Conservation (phyloP, 1,140 invertebrate species). For the Papilio aristodemus region DNA sequence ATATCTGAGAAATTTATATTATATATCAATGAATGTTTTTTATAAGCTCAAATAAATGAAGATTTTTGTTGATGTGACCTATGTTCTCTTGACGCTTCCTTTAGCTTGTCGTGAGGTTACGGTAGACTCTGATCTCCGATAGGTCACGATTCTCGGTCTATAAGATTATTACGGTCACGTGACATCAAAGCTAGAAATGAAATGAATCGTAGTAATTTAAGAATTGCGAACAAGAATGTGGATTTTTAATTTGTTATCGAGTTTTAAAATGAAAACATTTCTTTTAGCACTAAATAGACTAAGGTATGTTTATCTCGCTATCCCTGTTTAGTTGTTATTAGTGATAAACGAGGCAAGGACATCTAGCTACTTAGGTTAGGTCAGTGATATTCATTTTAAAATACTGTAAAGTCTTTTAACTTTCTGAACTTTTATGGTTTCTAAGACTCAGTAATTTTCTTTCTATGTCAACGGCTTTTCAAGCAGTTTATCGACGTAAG, state of each 20-base stretch:
- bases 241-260: no score
- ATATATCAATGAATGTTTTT: no score
- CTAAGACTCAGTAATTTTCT: not conserved
- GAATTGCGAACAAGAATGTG: not conserved
- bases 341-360: no score
- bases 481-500: not conserved
- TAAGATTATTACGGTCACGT: constrained; percentile 1
- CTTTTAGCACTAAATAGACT: no score
- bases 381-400: not conserved
- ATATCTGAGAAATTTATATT: no score
- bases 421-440: not conserved
- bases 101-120: not conserved
- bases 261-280: no score
- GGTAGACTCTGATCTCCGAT: not conserved
- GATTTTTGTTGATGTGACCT: no score
- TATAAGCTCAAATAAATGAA: no score
- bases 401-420: not conserved
- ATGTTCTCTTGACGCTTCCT: not conserved
- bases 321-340: no score
- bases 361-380: not conserved
- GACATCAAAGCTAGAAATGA: not conserved
- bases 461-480: not conserved
- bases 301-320: no score
- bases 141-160: not conserved
- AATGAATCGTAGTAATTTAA: not conserved